Percentiles rank a stretch among this genome's conserved stretches.
These are phyloP conservation scores for Cervus canadensis DNA, from an alignment of 2,113 vertebrate species.

Conservation along the genomic window DNA sequence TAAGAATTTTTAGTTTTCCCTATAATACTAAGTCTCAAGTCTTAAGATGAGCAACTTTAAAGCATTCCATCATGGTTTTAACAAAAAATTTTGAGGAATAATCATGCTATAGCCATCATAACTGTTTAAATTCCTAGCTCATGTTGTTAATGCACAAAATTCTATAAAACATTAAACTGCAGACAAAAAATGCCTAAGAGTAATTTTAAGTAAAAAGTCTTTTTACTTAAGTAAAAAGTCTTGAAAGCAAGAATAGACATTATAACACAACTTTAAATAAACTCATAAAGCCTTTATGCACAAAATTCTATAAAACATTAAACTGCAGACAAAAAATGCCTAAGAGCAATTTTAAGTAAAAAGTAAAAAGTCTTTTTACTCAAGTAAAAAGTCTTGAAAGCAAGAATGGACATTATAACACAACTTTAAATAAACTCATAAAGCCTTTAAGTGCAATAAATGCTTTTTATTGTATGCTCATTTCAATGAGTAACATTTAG, in stretches of 20 bases:
- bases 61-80: slow-evolving; percentile 4
- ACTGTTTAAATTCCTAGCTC: slow-evolving; percentile 29
- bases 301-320: slow-evolving; percentile 24
- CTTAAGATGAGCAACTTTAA: slow-evolving; percentile 21
- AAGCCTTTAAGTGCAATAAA: slow-evolving; percentile 84
- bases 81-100: slow-evolving; percentile 18
- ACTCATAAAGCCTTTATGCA: neutral
- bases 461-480: slow-evolving; percentile 88
- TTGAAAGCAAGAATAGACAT: too few species aligned
- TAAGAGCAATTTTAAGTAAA: slow-evolving; percentile 41
- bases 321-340: neutral
- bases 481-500: slow-evolving; percentile 87
- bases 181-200: neutral
- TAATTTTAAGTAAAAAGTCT: slow-evolving; percentile 40
- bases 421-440: slow-evolving; percentile 71
- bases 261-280: too few species aligned
- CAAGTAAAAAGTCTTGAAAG: too few species aligned
- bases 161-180: neutral
- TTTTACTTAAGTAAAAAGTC: neutral
- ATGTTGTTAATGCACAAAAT: neutral
- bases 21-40: neutral
- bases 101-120: neutral
- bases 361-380: neutral
- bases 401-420: slow-evolving; percentile 30
- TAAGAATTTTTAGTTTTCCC: slow-evolving; percentile 13